phyloP scores from a whole-genome alignment of 2,888 invertebrate genomes.

The Rugalucina vietnamica region DNA sequence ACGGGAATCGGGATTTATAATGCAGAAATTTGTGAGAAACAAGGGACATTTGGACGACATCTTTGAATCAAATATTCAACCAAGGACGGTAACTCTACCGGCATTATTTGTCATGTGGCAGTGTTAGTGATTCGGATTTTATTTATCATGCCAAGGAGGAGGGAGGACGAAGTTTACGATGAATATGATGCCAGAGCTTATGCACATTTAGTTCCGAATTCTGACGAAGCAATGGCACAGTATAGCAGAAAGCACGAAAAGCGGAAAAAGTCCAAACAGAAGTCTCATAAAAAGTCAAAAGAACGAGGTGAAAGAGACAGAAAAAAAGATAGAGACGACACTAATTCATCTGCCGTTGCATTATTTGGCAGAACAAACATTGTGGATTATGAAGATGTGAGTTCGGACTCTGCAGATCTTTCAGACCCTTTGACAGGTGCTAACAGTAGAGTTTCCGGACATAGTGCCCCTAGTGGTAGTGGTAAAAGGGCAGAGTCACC shows the following conservation, averaged over 20 bases:
- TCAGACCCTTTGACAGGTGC: conserved; percentile 51
- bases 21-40: neutral
- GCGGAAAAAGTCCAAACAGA: conserved; percentile 72
- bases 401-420: conserved; percentile 77
- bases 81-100: conserved; percentile 54
- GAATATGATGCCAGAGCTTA: conserved; percentile 80
- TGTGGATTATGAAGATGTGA: conserved; percentile 78
- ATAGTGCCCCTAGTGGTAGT: conserved; percentile 35
- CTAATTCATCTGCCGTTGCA: conserved; percentile 41
- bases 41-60: neutral
- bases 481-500: conserved; percentile 63
- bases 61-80: conserved; percentile 20
- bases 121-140: neutral
- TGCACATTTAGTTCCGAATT: conserved; percentile 70
- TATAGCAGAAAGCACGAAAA: conserved; percentile 60
- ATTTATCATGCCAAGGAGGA: conserved; percentile 63
- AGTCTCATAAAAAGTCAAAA: conserved; percentile 66
- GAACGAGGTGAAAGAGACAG: conserved; percentile 60
- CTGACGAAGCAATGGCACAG: conserved; percentile 15
- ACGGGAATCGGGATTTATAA: neutral
- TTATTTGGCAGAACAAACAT: conserved; percentile 64
- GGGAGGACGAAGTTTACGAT: conserved; percentile 63
- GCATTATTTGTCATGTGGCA: conserved; percentile 60
- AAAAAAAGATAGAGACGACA: conserved; percentile 38
- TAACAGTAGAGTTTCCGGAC: neutral